Evolutionary conservation across 2,797 vertebrate genomes (phyloP).

Genomic region (Sebastes itinus): DNA sequence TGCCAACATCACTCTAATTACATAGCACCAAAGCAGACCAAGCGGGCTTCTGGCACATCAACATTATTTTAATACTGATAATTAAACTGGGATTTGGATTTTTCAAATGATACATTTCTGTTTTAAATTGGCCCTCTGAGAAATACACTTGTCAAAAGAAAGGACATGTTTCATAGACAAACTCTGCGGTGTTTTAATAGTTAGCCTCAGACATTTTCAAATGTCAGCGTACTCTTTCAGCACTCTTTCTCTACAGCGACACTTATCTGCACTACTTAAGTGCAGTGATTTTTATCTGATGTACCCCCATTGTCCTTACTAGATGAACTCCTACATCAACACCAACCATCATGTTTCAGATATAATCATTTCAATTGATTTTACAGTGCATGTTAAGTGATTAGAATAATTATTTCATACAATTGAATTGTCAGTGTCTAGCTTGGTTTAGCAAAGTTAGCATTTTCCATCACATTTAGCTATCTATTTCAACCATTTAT

Average conservation of each 20-base stretch:
- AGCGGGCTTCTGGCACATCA: not conserved
- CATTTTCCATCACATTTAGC: not conserved
- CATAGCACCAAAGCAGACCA: not conserved
- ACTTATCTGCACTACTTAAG: not conserved
- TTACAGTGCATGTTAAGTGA: not conserved
- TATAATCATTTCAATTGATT: not conserved
- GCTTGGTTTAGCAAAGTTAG: not conserved
- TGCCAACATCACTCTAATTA: constrained; percentile 44
- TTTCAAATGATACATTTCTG: not conserved
- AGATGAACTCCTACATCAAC: not conserved
- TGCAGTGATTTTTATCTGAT: not conserved
- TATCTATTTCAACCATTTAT: not conserved
- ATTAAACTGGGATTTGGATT: not conserved
- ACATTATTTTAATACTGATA: not conserved
- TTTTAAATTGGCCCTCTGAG: constrained; percentile 18
- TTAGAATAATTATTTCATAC: not conserved
- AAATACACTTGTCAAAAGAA: not conserved
- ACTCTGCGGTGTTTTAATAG: constrained; percentile 30
- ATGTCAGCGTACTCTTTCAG: constrained; percentile 30
- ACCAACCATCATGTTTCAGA: not conserved
- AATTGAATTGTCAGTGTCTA: not conserved
- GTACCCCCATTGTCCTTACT: not conserved
- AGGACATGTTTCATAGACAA: constrained; percentile 30
- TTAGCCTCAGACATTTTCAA: constrained; percentile 56
- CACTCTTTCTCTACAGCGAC: constrained; percentile 4